Evolutionary conservation across 2,888 invertebrate species (phyloP).

Genomic region (Parnassius smintheus): DNA sequence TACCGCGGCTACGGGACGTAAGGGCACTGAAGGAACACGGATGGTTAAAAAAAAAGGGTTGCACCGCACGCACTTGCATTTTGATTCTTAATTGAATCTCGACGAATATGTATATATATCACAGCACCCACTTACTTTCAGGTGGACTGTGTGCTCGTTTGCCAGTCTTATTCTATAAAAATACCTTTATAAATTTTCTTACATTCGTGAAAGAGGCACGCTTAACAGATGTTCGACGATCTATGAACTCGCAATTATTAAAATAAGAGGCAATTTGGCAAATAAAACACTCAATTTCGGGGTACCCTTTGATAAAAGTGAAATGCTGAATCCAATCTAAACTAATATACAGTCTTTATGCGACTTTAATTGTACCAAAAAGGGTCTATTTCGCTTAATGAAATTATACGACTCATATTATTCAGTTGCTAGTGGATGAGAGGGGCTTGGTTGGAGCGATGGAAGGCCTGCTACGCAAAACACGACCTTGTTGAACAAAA

Average conservation of each 20-base stretch:
- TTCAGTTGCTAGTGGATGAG: conserved; percentile 21
- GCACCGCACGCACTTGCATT: too few species aligned
- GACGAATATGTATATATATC: too few species aligned
- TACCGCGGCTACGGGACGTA: too few species aligned
- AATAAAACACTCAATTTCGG: conserved; percentile 56
- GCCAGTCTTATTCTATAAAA: not conserved
- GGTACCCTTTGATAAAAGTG: conserved; percentile 38
- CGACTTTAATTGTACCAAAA: conserved; percentile 51
- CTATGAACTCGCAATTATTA: conserved; percentile 52
- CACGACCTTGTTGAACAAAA: conserved; percentile 11
- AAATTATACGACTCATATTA: conserved; percentile 36
- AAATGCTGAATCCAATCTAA: conserved; percentile 36
- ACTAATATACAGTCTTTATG: conserved; percentile 46
- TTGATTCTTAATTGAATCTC: too few species aligned
- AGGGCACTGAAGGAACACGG: too few species aligned
- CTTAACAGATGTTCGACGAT: conserved; percentile 49
- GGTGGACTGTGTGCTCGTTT: too few species aligned
- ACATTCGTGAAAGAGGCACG: conserved; percentile 2
- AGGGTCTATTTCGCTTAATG: conserved; percentile 45
- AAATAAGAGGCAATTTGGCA: conserved; percentile 55
- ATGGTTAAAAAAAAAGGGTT: too few species aligned
- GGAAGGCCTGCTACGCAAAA: conserved; percentile 1
- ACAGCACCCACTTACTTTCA: too few species aligned
- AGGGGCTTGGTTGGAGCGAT: conserved; percentile 1
- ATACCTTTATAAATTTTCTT: conserved; percentile 31